These are phyloP conservation scores for Kryptolebias marmoratus DNA, from an alignment of 2,113 vertebrate genomes.

Conservation along the genomic window DNA sequence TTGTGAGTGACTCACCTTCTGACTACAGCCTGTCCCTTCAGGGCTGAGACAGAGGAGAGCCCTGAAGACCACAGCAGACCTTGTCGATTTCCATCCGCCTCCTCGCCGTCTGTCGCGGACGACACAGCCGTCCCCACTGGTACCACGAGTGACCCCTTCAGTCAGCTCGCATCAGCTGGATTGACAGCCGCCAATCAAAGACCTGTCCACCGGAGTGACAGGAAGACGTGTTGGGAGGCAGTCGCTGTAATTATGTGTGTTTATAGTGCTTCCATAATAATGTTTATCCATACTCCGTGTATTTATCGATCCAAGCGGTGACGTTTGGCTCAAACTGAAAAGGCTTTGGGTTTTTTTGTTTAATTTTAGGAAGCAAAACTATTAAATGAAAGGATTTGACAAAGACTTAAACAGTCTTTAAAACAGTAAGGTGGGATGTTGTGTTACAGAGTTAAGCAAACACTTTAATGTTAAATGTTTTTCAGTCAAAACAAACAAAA, in stretches of 20 bases:
- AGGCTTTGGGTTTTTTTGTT: neutral
- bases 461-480: neutral
- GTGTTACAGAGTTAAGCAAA: conserved; percentile 18
- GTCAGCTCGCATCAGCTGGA: conserved; percentile 63
- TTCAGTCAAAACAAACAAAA: conserved; percentile 2
- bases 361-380: too few species aligned
- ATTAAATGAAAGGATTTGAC: too few species aligned
- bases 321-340: conserved; percentile 5
- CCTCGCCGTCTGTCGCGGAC: conserved; percentile 29
- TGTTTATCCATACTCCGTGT: neutral
- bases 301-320: neutral
- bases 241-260: conserved; percentile 22
- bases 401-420: conserved; percentile 1
- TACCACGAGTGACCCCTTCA: conserved; percentile 59
- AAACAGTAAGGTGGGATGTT: conserved; percentile 18
- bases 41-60: conserved; percentile 46
- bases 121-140: conserved; percentile 46
- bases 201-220: conserved; percentile 43
- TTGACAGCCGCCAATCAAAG: conserved; percentile 68
- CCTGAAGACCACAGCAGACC: conserved; percentile 51
- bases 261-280: conserved; percentile 30
- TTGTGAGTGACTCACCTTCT: conserved; percentile 14
- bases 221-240: conserved; percentile 48
- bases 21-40: conserved; percentile 42
- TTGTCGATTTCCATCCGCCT: conserved; percentile 61